Base-by-base conservation (phyloP, 2,888 invertebrate genomes). In the Amphimallon solstitiale region DNA sequence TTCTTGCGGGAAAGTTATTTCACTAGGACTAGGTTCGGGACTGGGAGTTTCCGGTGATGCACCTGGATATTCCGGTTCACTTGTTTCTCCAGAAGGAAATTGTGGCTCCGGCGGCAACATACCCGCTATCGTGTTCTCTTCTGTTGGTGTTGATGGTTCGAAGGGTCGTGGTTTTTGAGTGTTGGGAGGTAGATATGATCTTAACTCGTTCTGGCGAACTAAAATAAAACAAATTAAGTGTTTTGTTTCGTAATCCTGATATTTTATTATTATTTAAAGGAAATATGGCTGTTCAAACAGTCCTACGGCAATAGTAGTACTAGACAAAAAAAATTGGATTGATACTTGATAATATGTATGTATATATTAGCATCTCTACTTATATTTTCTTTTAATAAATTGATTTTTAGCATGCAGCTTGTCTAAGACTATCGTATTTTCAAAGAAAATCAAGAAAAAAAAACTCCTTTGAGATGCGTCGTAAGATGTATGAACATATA, bases 131-230 rank as follows among this genome's bases (percentile, higher is more conserved):
- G 70, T 67, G 51, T 71, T 74, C 23, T 69, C 70, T 40, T 74
- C 74, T n/a, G n/a, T n/a, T 40, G 67, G 69, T 17, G 73, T 67
- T 0, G 81, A 79, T 2, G 88, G 85, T 77, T 89, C 87, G 78
- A 91, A 91, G 0, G 90, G 90, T 71, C 90, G 83, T n/a, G 91
- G 91, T 76, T 85, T 88, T 75, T 90, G 89, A 1, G 89, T 86
- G 67, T 84, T 84, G 68, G 89, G 89, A 7, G 87, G 88, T 19
- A 87, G 80, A 79, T 90, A 86, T 72, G 83, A 81, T n/a, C 83
- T 75, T 12, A 87, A 84, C 69, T 79, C 77, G 19, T 81, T 82
- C 76, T 91, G 91, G 15, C 91, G 89, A 79, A 88, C 91, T 91
- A 85, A 70, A 75, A 70, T 65, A 40, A 46, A 65, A 60, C 66